Evolutionary conservation across 1,140 invertebrate genomes (phyloP), one percentile per base, ranked within the genome.

Genomic region (Galendromus occidentalis): DNA sequence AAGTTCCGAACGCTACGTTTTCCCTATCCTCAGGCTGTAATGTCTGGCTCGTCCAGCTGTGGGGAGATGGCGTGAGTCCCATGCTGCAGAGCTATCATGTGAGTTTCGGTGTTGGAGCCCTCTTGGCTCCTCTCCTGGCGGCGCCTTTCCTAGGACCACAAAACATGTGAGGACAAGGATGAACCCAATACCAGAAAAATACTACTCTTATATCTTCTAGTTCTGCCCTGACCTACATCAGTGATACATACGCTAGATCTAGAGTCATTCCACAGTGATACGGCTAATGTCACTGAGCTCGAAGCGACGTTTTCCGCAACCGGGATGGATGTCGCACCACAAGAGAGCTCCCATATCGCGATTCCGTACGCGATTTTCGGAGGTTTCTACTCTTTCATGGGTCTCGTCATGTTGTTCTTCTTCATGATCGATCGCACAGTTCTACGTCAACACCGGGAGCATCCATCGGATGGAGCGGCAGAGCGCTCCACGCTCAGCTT

Each of bases 61-160:
- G 79, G 79, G 76, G 75, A 12, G 73, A 74, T 44, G 72, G 75
- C 44, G 78, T 77, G 69, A 74, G 74, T 5, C 79, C 79, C 6
- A 80, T 76, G 66, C 75, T 81, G 67, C 80, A 81, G 70, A 71
- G 76, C 2, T 66, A 81, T 25, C 79, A 81, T 68, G 80, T 80
- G 71, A 75, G 75, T 18, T 80, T 80, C 74, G 79, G 77, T 18
- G 66, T 80, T 33, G 80, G 80, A 28, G 76, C 78, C 2, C 79
- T 79, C 66, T 67, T 80, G 39, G 78, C 79, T n/a, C 79, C 80
- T 17, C 71, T 80, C 2, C 67, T 80, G 22, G 75, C 77, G 6
- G 74, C 74, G 20, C 76, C 77, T 0, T 81, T 80, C 67, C 70
- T 80, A 14, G 71, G 69, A 18, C 55, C 17, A 17, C 17, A 22